These are phyloP conservation scores for Pangasius djambal DNA, from an alignment of 2,797 vertebrate genomes.

Conservation along the genomic window DNA sequence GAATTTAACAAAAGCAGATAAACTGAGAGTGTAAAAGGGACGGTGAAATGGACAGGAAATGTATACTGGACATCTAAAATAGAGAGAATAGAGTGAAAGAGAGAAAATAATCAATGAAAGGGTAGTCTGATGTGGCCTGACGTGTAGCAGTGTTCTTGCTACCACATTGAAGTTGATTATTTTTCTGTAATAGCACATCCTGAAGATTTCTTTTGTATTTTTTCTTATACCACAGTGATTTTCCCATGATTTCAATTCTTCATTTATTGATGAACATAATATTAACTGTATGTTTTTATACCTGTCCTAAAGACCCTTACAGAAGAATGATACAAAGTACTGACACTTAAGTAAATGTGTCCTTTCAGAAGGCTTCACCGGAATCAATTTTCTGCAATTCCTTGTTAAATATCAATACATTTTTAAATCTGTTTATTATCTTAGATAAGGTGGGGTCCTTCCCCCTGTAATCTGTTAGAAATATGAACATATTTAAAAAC, in stretches of 20 bases:
- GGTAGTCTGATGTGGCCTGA: background rate
- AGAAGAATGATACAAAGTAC: background rate
- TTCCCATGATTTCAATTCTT: background rate
- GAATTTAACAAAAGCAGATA: background rate
- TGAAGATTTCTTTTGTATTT: background rate
- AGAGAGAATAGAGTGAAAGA: background rate
- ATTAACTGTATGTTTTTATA: background rate
- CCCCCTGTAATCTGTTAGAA: background rate
- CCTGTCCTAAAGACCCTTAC: background rate
- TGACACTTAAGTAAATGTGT: background rate
- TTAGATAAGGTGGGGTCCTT: background rate
- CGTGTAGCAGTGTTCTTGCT: background rate
- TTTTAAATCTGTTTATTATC: background rate
- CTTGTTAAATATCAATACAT: background rate
- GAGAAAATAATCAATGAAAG: background rate
- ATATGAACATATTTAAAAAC: background rate
- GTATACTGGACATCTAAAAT: background rate
- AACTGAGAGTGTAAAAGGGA: background rate
- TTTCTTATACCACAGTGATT: background rate
- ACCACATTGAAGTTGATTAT: background rate
- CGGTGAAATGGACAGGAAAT: background rate
- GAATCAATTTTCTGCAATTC: background rate
- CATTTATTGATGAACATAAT: background rate
- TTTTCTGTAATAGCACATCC: background rate
- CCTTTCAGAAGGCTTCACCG: background rate